These are phyloP conservation scores for Promerops cafer DNA, from an alignment of 2,113 vertebrate genomes.

Conservation along the genomic window DNA sequence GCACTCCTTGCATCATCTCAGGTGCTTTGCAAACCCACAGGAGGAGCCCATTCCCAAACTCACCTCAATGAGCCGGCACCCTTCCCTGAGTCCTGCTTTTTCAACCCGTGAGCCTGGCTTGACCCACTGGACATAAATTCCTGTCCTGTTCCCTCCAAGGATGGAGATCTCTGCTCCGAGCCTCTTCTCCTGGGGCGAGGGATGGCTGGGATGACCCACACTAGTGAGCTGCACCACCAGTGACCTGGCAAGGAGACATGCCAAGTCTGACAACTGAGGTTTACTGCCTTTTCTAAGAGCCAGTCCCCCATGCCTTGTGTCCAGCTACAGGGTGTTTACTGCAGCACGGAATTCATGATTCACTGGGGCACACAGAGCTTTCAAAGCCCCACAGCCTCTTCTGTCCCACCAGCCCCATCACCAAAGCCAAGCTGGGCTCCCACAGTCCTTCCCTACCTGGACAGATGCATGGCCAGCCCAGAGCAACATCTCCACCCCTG, in stretches of 20 bases:
- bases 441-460: background rate
- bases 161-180: slow-evolving; percentile 75
- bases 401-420: background rate
- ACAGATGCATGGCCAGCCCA: background rate
- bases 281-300: background rate
- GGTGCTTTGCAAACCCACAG: background rate
- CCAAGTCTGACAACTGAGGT: background rate
- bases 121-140: slow-evolving; percentile 82
- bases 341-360: background rate
- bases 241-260: slow-evolving; percentile 59
- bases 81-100: slow-evolving; percentile 75
- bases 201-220: slow-evolving; percentile 32
- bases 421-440: background rate
- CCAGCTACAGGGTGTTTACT: background rate
- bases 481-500: background rate
- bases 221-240: slow-evolving; percentile 64
- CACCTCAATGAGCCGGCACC: slow-evolving; percentile 83
- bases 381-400: background rate
- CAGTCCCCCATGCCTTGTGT: background rate
- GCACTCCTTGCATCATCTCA: background rate
- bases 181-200: slow-evolving; percentile 55
- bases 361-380: background rate
- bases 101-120: slow-evolving; percentile 78
- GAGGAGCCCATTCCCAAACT: background rate
- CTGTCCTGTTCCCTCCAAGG: slow-evolving; percentile 80